A percentile compares a stretch with the other conserved stretches of the same genome.
Conservation (phyloP, 2,888 invertebrate species). For the Boloria selene region DNA sequence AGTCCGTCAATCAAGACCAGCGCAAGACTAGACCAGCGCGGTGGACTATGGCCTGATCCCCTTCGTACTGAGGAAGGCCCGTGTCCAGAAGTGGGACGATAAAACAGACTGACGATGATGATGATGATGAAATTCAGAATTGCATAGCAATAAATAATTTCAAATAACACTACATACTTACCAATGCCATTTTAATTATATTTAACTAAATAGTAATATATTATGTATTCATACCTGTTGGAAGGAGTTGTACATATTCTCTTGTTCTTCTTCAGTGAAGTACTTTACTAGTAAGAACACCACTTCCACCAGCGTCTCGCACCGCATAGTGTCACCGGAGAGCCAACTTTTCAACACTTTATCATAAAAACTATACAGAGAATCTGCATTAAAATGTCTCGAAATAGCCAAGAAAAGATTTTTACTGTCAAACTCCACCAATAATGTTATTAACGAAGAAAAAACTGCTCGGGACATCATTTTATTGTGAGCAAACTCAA, state of each 20-base stretch:
- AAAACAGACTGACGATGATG: no score
- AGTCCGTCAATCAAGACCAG: no score
- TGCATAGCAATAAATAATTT: no score
- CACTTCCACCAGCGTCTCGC: conserved; percentile 82
- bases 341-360: conserved; percentile 75
- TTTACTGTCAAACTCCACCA: conserved; percentile 80
- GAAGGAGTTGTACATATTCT: conserved; percentile 79
- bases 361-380: conserved; percentile 57
- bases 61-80: no score
- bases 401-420: conserved; percentile 75
- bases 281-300: conserved; percentile 83
- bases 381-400: conserved; percentile 48
- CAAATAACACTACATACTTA: no score
- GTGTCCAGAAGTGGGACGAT: no score
- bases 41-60: no score
- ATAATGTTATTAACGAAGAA: conserved; percentile 76
- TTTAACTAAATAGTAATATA: no score
- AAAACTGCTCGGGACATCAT: conserved; percentile 70
- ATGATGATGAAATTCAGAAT: no score
- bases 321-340: conserved; percentile 70
- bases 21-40: no score
- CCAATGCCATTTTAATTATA: no score
- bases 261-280: conserved; percentile 78
- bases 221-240: conserved; percentile 67
- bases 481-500: conserved; percentile 75